Evolutionary conservation across 2,797 vertebrate genomes (phyloP).

Genomic region (Iguana delicatissima): DNA sequence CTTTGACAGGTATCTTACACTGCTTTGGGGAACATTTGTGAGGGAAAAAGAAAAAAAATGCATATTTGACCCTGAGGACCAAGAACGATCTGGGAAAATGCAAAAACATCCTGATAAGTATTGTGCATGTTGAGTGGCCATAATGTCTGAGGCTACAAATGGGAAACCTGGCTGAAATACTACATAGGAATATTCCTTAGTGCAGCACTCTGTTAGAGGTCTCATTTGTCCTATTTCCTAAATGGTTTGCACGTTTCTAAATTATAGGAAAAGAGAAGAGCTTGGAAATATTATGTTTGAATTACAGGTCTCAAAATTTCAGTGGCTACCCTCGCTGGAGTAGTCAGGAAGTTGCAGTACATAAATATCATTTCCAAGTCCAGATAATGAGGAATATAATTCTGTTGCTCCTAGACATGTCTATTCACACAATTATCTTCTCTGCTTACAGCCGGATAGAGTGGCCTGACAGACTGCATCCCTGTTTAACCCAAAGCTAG

Average conservation of each 20-base stretch:
- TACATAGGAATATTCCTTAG: neutral
- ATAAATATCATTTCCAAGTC: no score
- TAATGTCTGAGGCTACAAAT: neutral
- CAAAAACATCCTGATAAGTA: neutral
- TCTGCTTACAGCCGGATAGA: constrained; percentile 42
- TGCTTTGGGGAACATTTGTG: no score
- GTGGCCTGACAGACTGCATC: neutral
- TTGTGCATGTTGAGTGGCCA: neutral
- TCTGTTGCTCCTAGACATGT: neutral
- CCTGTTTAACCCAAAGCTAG: neutral
- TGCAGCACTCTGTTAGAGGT: neutral
- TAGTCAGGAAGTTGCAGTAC: no score
- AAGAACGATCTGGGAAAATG: neutral
- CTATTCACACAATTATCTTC: constrained; percentile 20
- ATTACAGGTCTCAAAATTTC: no score
- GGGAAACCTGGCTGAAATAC: neutral
- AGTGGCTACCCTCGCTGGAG: no score
- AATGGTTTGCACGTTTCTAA: neutral
- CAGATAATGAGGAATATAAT: neutral
- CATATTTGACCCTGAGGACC: no score
- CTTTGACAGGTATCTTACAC: no score
- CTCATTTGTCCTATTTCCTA: constrained; percentile 10
- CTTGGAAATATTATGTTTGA: no score
- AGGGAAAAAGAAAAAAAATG: no score
- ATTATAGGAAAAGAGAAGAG: neutral